A percentile compares a stretch with the other conserved stretches of the same genome.
Conservation (phyloP, 2,888 invertebrate genomes). For the Andrena camellia region DNA sequence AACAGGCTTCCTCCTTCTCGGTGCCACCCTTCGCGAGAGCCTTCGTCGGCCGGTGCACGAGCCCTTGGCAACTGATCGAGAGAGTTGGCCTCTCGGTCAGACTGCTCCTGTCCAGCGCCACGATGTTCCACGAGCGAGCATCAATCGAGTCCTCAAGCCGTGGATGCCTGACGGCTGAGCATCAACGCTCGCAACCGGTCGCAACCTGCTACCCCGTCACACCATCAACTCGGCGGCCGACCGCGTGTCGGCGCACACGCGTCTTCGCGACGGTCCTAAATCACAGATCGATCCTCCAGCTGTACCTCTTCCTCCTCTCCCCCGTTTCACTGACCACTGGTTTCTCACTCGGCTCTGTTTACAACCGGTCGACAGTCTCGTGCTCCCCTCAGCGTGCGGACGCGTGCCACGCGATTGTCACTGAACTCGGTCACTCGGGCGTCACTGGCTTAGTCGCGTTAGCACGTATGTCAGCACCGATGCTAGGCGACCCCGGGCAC, state of each 20-base stretch:
- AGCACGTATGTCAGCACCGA: neutral
- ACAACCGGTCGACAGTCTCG: neutral
- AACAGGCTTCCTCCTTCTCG: conserved; percentile 76
- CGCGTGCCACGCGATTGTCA: conserved; percentile 26
- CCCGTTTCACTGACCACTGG: conserved; percentile 29
- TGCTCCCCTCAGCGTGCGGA: neutral
- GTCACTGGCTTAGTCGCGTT: conserved; percentile 19
- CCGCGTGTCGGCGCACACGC: conserved; percentile 62
- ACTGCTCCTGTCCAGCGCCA: conserved; percentile 50
- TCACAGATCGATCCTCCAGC: conserved; percentile 45
- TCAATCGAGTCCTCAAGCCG: conserved; percentile 41
- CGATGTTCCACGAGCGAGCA: conserved; percentile 48
- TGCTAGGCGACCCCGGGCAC: neutral
- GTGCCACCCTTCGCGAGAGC: conserved; percentile 59
- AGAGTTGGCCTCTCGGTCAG: conserved; percentile 62
- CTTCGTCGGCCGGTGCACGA: conserved; percentile 34
- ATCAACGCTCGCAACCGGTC: conserved; percentile 39
- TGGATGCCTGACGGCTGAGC: conserved; percentile 28
- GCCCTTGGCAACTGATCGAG: conserved; percentile 53
- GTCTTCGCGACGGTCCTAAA: conserved; percentile 29
- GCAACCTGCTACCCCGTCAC: conserved; percentile 36
- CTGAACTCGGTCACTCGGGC: conserved; percentile 46
- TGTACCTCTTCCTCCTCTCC: conserved; percentile 7
- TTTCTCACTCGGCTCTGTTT: conserved; percentile 9
- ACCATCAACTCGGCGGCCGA: conserved; percentile 56